Percentiles rank a stretch among this genome's conserved stretches.
These are phyloP conservation scores for Anser brachyrhynchus DNA, from an alignment of 2,113 vertebrate species.

Conservation along the genomic window DNA sequence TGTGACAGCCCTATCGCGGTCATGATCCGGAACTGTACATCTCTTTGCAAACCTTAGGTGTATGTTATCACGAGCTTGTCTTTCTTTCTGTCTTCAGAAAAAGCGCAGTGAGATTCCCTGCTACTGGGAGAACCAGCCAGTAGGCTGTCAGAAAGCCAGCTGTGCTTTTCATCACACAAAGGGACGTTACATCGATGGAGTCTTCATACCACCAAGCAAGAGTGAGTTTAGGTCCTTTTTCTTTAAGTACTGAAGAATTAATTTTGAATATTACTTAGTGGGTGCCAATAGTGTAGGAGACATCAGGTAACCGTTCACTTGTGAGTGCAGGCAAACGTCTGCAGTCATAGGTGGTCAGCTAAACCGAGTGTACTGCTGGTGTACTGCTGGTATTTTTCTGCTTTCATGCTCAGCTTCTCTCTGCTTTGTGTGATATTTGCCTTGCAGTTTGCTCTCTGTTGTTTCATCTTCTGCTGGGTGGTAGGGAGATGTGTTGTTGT, in stretches of 20 bases:
- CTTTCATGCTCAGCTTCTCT: background rate
- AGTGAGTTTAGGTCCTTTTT: conserved; percentile 71
- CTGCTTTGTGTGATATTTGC: background rate
- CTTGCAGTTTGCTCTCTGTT: background rate
- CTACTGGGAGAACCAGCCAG: no score
- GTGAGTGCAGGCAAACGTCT: background rate
- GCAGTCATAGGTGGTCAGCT: background rate
- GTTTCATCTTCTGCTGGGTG: background rate
- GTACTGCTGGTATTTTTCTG: background rate
- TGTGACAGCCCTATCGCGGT: no score
- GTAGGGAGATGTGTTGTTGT: background rate
- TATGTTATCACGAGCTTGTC: no score
- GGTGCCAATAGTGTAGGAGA: fast-evolving
- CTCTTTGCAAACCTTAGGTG: no score
- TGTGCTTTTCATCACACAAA: no score
- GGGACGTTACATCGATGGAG: conserved; percentile 87
- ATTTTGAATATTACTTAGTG: background rate
- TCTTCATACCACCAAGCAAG: conserved; percentile 87
- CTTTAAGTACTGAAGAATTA: no score
- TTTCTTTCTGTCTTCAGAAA: no score
- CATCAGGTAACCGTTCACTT: background rate
- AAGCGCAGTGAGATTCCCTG: no score
- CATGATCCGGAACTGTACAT: no score
- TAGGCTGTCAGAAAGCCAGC: no score
- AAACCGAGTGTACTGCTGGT: no score